These are phyloP conservation scores for Todus mexicanus DNA, from an alignment of 2,797 vertebrate genomes.

Conservation along the genomic window DNA sequence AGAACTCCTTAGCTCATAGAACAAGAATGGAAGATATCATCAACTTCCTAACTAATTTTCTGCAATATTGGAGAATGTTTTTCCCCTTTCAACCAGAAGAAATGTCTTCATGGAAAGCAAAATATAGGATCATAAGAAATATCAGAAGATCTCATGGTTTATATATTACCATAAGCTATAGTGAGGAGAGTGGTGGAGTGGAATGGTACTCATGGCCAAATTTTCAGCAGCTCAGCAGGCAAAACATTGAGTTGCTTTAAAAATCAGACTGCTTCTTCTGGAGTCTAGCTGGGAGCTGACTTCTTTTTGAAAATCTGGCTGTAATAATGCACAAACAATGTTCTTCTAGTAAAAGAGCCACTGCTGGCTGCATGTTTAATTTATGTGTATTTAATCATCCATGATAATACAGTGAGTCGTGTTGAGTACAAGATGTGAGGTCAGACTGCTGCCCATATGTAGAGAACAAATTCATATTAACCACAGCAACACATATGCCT, in stretches of 20 bases:
- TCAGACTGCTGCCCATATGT: conserved; percentile 60
- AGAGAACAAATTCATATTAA: conserved; percentile 62
- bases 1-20: not conserved
- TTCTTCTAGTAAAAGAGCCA: conserved; percentile 53
- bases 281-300: not conserved
- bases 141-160: not conserved
- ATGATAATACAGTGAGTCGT: conserved; percentile 53
- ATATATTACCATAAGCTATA: not conserved
- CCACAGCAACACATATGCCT: conserved; percentile 50
- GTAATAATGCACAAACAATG: conserved; percentile 23
- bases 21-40: not conserved
- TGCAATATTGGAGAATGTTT: not conserved
- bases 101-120: not conserved
- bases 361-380: conserved; percentile 58
- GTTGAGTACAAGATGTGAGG: conserved; percentile 52
- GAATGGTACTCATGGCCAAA: not conserved
- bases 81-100: not conserved
- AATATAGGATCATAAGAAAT: not conserved
- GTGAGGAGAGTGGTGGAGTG: not conserved
- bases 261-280: not conserved
- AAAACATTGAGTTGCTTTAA: not conserved
- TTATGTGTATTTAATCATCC: conserved; percentile 64
- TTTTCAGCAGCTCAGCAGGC: not conserved
- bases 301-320: conserved; percentile 49
- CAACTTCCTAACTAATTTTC: not conserved